Conservation (phyloP, 2,888 invertebrate species). For the Deroplatys truncata region DNA sequence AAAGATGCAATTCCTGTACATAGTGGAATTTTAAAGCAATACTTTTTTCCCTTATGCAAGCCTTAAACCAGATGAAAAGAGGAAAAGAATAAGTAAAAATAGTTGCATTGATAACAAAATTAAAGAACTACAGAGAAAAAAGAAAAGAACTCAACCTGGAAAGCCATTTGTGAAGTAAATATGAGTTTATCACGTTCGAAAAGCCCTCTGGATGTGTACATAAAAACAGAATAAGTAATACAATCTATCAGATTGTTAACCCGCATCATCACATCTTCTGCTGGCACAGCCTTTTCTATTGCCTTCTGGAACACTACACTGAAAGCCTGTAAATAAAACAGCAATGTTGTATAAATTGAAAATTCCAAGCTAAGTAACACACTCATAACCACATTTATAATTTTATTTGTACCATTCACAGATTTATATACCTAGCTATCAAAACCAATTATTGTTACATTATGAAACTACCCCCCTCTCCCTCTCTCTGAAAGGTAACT, state of each 20-base stretch:
- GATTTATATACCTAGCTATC: not conserved
- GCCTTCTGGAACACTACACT: conserved; percentile 98
- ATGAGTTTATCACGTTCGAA: conserved; percentile 96
- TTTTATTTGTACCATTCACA: not conserved
- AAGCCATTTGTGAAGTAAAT: conserved; percentile 94
- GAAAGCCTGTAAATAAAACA: conserved; percentile 67
- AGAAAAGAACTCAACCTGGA: conserved; percentile 59
- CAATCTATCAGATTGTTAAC: conserved; percentile 90
- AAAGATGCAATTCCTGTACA: too few relatives aligned
- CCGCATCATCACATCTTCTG: conserved; percentile 70
- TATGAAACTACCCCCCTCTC: too few relatives aligned
- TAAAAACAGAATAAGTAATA: conserved; percentile 90
- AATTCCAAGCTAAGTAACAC: not conserved
- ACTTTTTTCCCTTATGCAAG: too few relatives aligned
- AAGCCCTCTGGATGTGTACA: conserved; percentile 89
- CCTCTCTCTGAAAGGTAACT: too few relatives aligned
- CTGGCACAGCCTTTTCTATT: conserved; percentile 80
- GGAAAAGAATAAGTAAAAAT: too few relatives aligned
- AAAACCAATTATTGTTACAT: not conserved
- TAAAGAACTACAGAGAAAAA: not conserved
- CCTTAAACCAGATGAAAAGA: too few relatives aligned
- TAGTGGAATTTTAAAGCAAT: too few relatives aligned
- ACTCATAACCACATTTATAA: not conserved
- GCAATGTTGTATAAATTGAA: not conserved
- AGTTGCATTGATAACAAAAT: too few relatives aligned